Evolutionary conservation across 2,888 invertebrate genomes (phyloP).

Genomic region (Odontomyia ornata): DNA sequence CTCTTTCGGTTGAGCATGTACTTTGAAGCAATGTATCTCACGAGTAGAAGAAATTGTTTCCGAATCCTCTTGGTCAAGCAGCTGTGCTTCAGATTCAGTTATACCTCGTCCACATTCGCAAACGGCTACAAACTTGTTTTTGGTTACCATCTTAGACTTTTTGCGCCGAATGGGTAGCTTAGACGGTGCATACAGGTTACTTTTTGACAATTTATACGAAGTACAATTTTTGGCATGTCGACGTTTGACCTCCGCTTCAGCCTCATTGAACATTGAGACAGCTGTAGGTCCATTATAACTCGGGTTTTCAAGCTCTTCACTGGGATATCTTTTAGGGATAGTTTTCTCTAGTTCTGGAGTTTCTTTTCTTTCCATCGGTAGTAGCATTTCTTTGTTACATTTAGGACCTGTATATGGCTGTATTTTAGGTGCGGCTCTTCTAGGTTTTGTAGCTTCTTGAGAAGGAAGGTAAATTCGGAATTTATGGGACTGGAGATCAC

Average conservation of each 20-base stretch:
- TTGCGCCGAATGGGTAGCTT: not conserved
- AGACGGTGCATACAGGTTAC: constrained; percentile 4
- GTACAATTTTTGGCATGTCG: no score
- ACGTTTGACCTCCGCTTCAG: no score
- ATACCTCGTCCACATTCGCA: not conserved
- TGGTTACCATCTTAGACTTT: not conserved
- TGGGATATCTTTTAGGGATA: not conserved
- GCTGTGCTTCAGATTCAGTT: not conserved
- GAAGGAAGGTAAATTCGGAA: constrained; percentile 8
- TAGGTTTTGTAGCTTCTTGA: not conserved
- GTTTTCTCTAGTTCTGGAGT: not conserved
- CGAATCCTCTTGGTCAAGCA: not conserved
- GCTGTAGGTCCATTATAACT: constrained; percentile 31
- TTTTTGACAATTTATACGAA: constrained; percentile 8
- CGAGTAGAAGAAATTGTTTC: not conserved
- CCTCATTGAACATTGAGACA: not conserved
- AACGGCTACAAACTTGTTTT: not conserved
- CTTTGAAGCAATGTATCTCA: not conserved
- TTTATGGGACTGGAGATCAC: not conserved
- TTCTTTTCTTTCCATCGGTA: not conserved
- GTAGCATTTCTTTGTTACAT: not conserved
- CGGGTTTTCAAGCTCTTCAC: not conserved
- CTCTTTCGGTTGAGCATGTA: not conserved
- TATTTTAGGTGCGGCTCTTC: not conserved
- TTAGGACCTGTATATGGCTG: not conserved